Conservation (phyloP, 2,797 vertebrate genomes). For the Lithobates sylvaticus region DNA sequence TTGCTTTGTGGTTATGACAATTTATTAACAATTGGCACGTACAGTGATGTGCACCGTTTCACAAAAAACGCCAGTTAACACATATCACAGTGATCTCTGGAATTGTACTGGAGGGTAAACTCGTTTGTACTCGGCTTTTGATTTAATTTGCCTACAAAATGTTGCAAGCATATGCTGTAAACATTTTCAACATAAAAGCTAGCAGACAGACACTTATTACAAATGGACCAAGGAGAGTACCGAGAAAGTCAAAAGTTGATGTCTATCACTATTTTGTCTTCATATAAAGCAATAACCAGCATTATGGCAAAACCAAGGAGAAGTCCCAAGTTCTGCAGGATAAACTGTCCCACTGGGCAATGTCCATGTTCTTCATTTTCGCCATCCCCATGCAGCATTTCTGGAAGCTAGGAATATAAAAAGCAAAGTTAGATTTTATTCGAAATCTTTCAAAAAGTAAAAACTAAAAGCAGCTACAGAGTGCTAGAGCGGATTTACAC, state of each 20-base stretch:
- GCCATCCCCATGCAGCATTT: conserved; percentile 93
- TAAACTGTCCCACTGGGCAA: conserved; percentile 91
- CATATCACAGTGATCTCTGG: conserved; percentile 24
- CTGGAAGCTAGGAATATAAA: conserved; percentile 83
- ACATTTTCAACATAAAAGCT: conserved; percentile 70
- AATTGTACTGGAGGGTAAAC: conserved; percentile 56
- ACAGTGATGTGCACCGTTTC: not conserved
- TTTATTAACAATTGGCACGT: not conserved
- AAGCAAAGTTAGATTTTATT: no score
- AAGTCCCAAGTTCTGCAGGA: conserved; percentile 94
- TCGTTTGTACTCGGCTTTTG: conserved; percentile 56
- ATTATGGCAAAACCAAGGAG: conserved; percentile 95
- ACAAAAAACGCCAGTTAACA: conserved; percentile 15
- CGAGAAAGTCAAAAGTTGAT: conserved; percentile 85
- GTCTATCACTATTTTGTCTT: conserved; percentile 93
- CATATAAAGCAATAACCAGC: conserved; percentile 98
- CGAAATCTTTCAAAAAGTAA: no score
- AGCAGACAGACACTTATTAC: conserved; percentile 68
- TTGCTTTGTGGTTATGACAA: not conserved
- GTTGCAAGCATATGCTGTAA: conserved; percentile 68
- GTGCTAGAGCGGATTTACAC: no score
- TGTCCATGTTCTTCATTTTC: conserved; percentile 94
- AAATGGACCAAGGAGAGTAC: conserved; percentile 64
- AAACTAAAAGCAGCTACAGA: no score
- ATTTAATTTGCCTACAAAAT: conserved; percentile 62